Percentiles rank a stretch among this genome's conserved stretches.
phyloP scores from a whole-genome alignment of 2,797 vertebrate species.

The Hozukius guyotensis region DNA sequence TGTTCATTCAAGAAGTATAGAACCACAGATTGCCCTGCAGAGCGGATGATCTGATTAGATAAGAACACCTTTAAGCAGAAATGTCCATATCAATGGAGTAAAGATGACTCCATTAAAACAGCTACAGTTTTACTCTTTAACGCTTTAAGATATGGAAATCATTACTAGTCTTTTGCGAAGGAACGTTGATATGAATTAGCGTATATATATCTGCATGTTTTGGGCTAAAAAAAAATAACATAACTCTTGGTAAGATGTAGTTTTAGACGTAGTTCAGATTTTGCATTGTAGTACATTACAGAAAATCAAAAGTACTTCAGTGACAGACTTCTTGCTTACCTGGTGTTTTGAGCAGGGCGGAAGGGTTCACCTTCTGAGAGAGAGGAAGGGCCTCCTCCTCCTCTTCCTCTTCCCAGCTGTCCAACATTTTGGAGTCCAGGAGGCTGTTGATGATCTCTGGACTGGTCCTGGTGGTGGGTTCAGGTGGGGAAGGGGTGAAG shows the following conservation, averaged over 20 bases:
- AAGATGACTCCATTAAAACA: not conserved
- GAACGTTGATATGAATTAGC: not conserved
- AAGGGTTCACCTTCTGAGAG: conserved; percentile 70
- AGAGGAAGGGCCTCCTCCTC: conserved; percentile 78
- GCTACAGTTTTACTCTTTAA: not conserved
- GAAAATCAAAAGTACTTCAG: not conserved
- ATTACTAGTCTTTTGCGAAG: no score
- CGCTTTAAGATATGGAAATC: not conserved
- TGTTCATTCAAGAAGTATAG: not conserved
- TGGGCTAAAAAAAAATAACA: not conserved
- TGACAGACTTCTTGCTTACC: conserved; percentile 69
- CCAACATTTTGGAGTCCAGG: conserved; percentile 86
- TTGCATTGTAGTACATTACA: not conserved
- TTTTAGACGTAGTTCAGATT: not conserved
- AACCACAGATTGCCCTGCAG: not conserved
- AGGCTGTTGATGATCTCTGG: conserved; percentile 67
- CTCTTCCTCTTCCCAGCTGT: conserved; percentile 81
- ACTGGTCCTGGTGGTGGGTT: not conserved
- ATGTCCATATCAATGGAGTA: not conserved
- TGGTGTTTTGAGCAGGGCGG: conserved; percentile 78
- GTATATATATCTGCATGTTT: not conserved
- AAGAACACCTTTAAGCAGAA: not conserved
- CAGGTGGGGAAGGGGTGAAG: conserved; percentile 14
- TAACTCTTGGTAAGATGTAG: not conserved
- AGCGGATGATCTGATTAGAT: not conserved